These are phyloP conservation scores for Lagodon rhomboides DNA, from an alignment of 2,797 vertebrate species.

Conservation along the genomic window DNA sequence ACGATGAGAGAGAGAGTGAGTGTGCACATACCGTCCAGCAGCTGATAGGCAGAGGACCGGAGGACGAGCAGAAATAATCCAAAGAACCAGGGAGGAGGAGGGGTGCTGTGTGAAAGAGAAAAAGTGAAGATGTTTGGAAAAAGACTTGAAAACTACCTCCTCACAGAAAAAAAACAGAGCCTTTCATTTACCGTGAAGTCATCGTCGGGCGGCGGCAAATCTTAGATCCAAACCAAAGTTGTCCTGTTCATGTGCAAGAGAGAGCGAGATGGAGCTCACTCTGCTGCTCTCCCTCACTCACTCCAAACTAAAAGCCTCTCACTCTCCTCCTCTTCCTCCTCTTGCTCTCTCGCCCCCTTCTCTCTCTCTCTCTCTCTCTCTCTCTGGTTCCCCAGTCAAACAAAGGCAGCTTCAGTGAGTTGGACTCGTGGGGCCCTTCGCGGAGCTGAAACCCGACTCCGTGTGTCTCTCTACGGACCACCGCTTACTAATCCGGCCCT, in stretches of 20 bases:
- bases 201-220: constrained; percentile 73
- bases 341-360: constrained; percentile 11
- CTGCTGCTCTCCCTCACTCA: constrained; percentile 60
- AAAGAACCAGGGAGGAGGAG: constrained; percentile 73
- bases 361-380: constrained; percentile 54
- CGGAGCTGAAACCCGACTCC: constrained; percentile 90
- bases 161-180: not conserved
- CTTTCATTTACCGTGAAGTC: constrained; percentile 77
- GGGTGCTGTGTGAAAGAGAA: constrained; percentile 70
- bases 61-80: constrained; percentile 76
- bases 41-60: constrained; percentile 73
- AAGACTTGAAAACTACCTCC: not conserved
- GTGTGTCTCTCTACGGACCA: constrained; percentile 78
- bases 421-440: constrained; percentile 82
- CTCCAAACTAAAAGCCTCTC: constrained; percentile 66
- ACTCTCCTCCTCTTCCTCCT: constrained; percentile 55
- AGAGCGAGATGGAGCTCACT: constrained; percentile 76
- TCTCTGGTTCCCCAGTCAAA: constrained; percentile 82
- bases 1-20: not conserved
- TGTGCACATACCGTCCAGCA: constrained; percentile 79
- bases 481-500: constrained; percentile 77
- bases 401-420: constrained; percentile 92
- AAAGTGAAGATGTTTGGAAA: constrained; percentile 41
- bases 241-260: constrained; percentile 68
- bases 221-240: constrained; percentile 64